Conservation (phyloP, 2,888 invertebrate genomes). For the Drosophila picticornis region DNA sequence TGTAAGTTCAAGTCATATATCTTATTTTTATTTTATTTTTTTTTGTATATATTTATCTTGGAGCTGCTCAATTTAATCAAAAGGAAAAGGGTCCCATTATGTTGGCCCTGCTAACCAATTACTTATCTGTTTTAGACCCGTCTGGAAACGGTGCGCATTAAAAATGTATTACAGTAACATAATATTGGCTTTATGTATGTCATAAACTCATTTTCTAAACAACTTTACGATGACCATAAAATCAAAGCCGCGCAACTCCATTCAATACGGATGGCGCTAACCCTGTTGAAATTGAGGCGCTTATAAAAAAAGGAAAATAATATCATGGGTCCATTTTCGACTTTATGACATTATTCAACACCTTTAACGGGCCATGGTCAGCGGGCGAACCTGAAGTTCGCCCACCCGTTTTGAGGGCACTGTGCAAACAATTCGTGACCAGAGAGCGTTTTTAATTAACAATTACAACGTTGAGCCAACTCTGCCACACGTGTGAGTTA, state of each 20-base stretch:
- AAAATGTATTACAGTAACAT: conserved; percentile 63
- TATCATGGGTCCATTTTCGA: conserved; percentile 10
- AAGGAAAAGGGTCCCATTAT: conserved; percentile 20
- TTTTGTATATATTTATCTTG: conserved; percentile 3
- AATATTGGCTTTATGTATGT: conserved; percentile 45
- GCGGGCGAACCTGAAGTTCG: conserved; percentile 9
- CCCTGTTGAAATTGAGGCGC: conserved; percentile 13
- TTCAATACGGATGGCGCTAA: conserved; percentile 4
- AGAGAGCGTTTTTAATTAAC: conserved; percentile 72
- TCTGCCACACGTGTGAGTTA: conserved; percentile 52
- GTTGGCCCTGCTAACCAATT: conserved; percentile 50
- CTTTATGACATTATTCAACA: conserved; percentile 44
- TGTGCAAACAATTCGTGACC: conserved; percentile 62
- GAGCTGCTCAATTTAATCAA: conserved; percentile 32
- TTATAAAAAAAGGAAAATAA: background rate
- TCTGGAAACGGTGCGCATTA: conserved; percentile 36
- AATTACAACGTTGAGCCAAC: conserved; percentile 59
- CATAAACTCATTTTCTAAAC: conserved; percentile 61
- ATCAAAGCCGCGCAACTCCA: conserved; percentile 12
- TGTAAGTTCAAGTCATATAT: background rate
- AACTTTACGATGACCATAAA: conserved; percentile 52
- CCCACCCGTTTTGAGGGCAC: conserved; percentile 11
- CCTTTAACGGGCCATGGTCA: conserved; percentile 26
- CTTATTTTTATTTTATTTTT: conserved; percentile 5
- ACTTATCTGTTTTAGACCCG: conserved; percentile 47